These are phyloP conservation scores for Salvelinus sp. DNA, from an alignment of 2,113 vertebrate species.

Conservation along the genomic window DNA sequence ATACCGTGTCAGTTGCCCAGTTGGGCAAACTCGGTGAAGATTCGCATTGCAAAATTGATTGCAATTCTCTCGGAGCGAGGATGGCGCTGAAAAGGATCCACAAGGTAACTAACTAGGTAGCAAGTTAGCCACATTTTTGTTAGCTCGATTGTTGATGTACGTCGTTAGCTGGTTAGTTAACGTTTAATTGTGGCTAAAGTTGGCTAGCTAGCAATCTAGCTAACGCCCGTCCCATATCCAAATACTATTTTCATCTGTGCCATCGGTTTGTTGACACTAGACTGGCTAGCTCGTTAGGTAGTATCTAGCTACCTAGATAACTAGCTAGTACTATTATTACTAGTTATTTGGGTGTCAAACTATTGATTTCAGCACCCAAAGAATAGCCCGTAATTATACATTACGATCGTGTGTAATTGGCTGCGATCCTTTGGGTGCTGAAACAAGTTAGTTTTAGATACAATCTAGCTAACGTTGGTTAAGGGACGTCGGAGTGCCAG, in stretches of 20 bases:
- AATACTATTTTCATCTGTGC: too few relatives aligned
- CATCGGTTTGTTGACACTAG: not conserved
- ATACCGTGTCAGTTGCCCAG: constrained; percentile 26
- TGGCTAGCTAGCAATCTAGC: not conserved
- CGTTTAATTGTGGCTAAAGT: not conserved
- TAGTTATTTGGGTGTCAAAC: not conserved
- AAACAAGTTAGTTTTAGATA: too few relatives aligned
- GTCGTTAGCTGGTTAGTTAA: not conserved
- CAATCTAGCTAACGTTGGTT: too few relatives aligned
- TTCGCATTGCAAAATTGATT: not conserved
- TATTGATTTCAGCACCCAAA: not conserved
- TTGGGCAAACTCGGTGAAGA: not conserved
- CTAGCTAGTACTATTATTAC: not conserved
- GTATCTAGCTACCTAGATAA: not conserved
- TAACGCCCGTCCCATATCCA: constrained; percentile 10
- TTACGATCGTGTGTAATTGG: too few relatives aligned
- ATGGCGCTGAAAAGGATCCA: constrained; percentile 79
- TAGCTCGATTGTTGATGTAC: not conserved
- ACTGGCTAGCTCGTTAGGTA: not conserved
- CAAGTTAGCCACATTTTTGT: constrained; percentile 6
- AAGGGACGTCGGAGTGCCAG: too few relatives aligned
- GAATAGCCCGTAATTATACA: not conserved
- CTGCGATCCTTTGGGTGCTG: too few relatives aligned
- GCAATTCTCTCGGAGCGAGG: constrained; percentile 33
- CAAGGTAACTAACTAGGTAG: constrained; percentile 58